A percentile compares a stretch with the other conserved stretches of the same genome.
These are phyloP conservation scores for Indri indri DNA, from an alignment of 2,113 vertebrate genomes.

Conservation along the genomic window DNA sequence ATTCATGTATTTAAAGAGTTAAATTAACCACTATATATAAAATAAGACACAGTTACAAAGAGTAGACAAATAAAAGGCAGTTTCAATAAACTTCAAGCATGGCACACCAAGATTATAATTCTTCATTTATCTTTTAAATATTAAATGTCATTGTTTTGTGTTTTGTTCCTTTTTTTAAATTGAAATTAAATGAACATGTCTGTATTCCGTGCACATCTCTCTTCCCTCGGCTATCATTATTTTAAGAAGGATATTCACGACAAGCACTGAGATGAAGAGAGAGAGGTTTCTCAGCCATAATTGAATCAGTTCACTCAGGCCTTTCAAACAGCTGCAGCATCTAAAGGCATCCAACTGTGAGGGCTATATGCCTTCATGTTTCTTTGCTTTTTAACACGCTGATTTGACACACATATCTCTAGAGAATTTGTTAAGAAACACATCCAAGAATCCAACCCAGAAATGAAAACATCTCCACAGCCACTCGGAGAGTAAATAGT, in stretches of 20 bases:
- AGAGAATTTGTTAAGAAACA: constrained; percentile 21
- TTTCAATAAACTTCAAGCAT: neutral
- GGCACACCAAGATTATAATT: neutral
- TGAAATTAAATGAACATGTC: neutral
- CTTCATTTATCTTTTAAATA: neutral
- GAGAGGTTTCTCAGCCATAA: constrained; percentile 3
- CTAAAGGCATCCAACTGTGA: constrained; percentile 6
- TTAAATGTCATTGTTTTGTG: neutral
- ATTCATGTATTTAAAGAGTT: neutral
- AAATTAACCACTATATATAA: neutral
- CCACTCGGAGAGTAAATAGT: neutral
- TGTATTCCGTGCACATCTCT: neutral
- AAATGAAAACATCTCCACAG: neutral
- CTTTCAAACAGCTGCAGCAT: constrained; percentile 50
- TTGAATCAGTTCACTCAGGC: neutral
- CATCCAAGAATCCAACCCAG: neutral
- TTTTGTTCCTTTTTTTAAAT: neutral
- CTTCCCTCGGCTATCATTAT: neutral
- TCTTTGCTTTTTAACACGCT: constrained; percentile 30
- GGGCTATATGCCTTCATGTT: neutral
- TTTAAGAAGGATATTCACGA: neutral
- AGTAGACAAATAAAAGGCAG: neutral
- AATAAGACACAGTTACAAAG: neutral
- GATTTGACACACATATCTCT: neutral
- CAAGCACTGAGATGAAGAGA: neutral